phyloP scores from a whole-genome alignment of 2,888 invertebrate species.

The Diaprepes abbreviatus region DNA sequence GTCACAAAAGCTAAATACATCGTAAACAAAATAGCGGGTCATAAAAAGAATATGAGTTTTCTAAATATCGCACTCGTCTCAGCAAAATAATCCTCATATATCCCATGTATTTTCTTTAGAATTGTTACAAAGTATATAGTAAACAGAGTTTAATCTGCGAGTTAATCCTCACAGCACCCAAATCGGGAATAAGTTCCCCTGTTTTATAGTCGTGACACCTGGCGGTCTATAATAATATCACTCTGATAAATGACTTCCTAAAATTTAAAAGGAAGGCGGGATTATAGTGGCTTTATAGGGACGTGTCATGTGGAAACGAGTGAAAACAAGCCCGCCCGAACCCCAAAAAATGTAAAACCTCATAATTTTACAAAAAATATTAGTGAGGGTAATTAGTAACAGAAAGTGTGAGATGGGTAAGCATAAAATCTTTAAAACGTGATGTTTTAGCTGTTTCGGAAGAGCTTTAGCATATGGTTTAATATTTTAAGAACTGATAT shows the following conservation, averaged over 20 bases:
- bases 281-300: conserved; percentile 60
- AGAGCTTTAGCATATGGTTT: conserved; percentile 36
- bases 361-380: conserved; percentile 36
- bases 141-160: conserved; percentile 34
- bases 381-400: conserved; percentile 5
- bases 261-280: conserved; percentile 67
- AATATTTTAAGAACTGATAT: conserved; percentile 42
- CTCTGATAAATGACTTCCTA: conserved; percentile 69
- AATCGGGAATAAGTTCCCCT: conserved; percentile 28
- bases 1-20: neutral
- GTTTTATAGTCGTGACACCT: conserved; percentile 59
- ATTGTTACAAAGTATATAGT: conserved; percentile 33
- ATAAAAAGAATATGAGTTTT: conserved; percentile 11
- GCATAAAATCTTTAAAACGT: conserved; percentile 37
- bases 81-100: conserved; percentile 16
- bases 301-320: conserved; percentile 42
- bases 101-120: conserved; percentile 40
- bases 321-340: conserved; percentile 18
- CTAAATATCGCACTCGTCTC: conserved; percentile 9
- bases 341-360: conserved; percentile 19
- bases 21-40: neutral
- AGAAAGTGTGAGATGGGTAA: conserved; percentile 10
- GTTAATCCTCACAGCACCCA: conserved; percentile 24
- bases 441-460: conserved; percentile 41
- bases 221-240: conserved; percentile 62